Evolutionary conservation across 2,888 invertebrate species (phyloP).

Genomic region (Spialia ferax): DNA sequence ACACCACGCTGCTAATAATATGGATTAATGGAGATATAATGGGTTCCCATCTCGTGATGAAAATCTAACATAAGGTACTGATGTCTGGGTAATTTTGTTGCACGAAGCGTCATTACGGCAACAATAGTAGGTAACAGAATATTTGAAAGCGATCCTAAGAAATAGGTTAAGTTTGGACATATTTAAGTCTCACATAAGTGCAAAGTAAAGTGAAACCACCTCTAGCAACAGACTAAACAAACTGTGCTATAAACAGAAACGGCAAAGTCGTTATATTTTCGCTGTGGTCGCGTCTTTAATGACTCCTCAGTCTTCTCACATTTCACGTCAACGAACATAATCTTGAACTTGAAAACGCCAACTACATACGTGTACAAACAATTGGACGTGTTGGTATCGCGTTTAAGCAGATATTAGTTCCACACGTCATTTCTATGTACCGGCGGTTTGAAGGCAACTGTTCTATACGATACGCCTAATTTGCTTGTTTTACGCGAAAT

Average conservation of each 20-base stretch:
- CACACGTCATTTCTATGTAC: conserved; percentile 24
- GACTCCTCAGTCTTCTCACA: neutral
- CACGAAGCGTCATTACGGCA: neutral
- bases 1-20: no score
- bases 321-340: conserved; percentile 16
- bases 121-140: neutral
- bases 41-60: no score
- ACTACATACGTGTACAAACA: conserved; percentile 20
- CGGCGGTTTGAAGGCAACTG: conserved; percentile 15
- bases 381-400: conserved; percentile 19
- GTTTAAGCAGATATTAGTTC: conserved; percentile 26
- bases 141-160: neutral
- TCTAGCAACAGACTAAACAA: neutral
- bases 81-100: no score
- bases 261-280: conserved; percentile 4
- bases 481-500: conserved; percentile 16
- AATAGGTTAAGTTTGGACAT: neutral
- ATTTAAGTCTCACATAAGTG: neutral
- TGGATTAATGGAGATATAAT: no score
- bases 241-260: conserved; percentile 12
- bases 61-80: no score
- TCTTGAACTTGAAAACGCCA: conserved; percentile 31
- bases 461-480: conserved; percentile 21
- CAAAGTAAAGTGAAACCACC: neutral
- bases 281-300: conserved; percentile 3